These are phyloP conservation scores for Choreutis nemorana DNA, from an alignment of 2,888 invertebrate species.

Conservation along the genomic window DNA sequence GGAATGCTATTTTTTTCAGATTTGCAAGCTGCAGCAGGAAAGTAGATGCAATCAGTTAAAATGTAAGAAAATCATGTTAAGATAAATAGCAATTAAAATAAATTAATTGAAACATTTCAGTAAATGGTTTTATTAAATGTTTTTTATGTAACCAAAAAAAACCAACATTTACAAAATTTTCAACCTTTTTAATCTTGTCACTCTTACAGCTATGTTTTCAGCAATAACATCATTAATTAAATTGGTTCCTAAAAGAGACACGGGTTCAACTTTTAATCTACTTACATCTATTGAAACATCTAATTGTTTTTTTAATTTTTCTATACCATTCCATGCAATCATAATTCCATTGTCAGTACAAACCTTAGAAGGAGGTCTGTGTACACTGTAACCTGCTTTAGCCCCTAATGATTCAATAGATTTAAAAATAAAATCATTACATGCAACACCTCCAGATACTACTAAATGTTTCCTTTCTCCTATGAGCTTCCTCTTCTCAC, in stretches of 20 bases:
- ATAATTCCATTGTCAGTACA: constrained; percentile 99
- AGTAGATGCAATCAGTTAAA: too few relatives aligned
- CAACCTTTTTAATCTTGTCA: constrained; percentile 30
- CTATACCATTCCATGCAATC: constrained; percentile 99
- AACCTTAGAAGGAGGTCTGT: constrained; percentile 81
- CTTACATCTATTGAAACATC: constrained; percentile 62
- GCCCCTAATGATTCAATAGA: constrained; percentile 74
- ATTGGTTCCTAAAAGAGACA: constrained; percentile 70
- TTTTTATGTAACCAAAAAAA: too few relatives aligned
- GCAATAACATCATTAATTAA: constrained; percentile 63
- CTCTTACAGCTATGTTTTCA: constrained; percentile 53
- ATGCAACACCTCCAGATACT: constrained; percentile 96
- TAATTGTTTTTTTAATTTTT: constrained; percentile 66
- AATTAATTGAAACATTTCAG: too few relatives aligned
- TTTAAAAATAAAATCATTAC: constrained; percentile 82
- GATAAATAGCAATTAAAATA: too few relatives aligned
- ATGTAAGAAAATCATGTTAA: too few relatives aligned
- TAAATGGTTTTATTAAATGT: too few relatives aligned
- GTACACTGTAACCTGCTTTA: constrained; percentile 69
- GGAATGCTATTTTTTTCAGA: constrained; percentile 31
- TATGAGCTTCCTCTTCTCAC: constrained; percentile 68
- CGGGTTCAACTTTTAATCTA: constrained; percentile 65
- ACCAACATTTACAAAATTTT: too few relatives aligned
- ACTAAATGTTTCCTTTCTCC: constrained; percentile 69
- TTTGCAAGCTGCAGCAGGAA: constrained; percentile 24